Percentiles rank a stretch among this genome's conserved stretches.
Conservation (phyloP, 2,113 vertebrate genomes). For the Crotalus horridus region DNA sequence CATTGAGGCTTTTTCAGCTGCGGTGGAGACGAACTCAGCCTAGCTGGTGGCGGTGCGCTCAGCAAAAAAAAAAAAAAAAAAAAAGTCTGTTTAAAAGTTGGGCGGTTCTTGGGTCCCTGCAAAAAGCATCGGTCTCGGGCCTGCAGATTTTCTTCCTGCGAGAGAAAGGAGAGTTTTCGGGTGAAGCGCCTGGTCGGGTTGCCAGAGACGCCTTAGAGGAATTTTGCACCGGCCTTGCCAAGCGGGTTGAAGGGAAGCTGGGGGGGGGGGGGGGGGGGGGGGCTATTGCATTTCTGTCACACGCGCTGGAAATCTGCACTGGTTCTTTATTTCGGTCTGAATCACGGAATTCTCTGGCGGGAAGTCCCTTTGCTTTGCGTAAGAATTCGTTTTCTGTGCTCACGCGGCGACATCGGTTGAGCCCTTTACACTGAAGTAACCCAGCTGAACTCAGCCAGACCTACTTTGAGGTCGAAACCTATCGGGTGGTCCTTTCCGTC, state of each 20-base stretch:
- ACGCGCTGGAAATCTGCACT: background rate
- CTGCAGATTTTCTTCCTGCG: background rate
- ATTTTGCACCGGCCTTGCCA: background rate
- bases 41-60: background rate
- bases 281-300: background rate
- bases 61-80: background rate
- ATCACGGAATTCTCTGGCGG: background rate
- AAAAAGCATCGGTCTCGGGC: background rate
- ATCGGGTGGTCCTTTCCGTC: background rate
- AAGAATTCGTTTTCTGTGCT: background rate
- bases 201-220: background rate
- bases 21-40: background rate
- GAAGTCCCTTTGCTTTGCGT: background rate
- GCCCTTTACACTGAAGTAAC: background rate
- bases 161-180: background rate
- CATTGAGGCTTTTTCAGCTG: background rate
- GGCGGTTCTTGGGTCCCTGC: background rate
- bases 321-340: background rate
- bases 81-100: background rate
- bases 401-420: background rate
- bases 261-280: background rate
- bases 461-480: background rate
- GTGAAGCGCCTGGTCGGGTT: background rate
- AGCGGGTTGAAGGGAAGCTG: background rate
- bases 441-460: background rate